Percentiles rank a stretch among this genome's conserved stretches.
Conservation (phyloP, 1,140 invertebrate genomes). For the Condylostylus longicornis region DNA sequence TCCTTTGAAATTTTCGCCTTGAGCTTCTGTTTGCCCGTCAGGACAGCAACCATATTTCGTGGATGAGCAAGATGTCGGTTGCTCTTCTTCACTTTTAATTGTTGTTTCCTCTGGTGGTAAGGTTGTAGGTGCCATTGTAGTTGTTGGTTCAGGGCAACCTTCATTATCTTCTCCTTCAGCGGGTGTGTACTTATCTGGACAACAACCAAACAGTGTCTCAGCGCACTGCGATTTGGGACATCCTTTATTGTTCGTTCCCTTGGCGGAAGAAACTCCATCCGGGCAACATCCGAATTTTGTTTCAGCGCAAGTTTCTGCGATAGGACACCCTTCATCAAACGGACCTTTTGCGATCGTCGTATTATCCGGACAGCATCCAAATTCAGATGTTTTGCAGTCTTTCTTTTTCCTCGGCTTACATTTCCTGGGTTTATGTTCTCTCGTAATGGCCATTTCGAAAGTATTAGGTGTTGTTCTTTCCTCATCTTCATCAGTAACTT, state of each 20-base stretch:
- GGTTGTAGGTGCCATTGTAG: constrained; percentile 30
- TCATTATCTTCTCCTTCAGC: constrained; percentile 69
- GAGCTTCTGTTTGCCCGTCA: constrained; percentile 61
- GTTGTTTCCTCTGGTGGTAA: neutral
- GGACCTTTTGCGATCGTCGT: constrained; percentile 68
- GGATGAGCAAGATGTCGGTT: constrained; percentile 44
- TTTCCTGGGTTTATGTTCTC: constrained; percentile 36
- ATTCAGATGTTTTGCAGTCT: constrained; percentile 52
- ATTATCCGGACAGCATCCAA: constrained; percentile 82
- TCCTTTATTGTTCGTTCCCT: constrained; percentile 52
- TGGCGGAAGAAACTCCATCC: constrained; percentile 71
- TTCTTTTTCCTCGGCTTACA: constrained; percentile 43
- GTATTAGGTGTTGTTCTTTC: constrained; percentile 33
- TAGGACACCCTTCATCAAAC: constrained; percentile 65
- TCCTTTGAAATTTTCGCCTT: constrained; percentile 66
- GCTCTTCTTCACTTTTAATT: neutral
- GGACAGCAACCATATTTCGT: constrained; percentile 71
- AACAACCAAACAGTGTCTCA: constrained; percentile 71
- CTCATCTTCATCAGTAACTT: constrained; percentile 8
- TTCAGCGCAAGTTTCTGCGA: constrained; percentile 58
- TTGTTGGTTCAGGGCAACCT: constrained; percentile 57
- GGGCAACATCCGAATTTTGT: constrained; percentile 77
- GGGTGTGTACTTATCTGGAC: constrained; percentile 60
- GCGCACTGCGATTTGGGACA: constrained; percentile 62
- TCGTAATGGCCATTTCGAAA: constrained; percentile 34